Conservation (phyloP, 2,888 invertebrate genomes). For the Lumbricus terrestris region DNA sequence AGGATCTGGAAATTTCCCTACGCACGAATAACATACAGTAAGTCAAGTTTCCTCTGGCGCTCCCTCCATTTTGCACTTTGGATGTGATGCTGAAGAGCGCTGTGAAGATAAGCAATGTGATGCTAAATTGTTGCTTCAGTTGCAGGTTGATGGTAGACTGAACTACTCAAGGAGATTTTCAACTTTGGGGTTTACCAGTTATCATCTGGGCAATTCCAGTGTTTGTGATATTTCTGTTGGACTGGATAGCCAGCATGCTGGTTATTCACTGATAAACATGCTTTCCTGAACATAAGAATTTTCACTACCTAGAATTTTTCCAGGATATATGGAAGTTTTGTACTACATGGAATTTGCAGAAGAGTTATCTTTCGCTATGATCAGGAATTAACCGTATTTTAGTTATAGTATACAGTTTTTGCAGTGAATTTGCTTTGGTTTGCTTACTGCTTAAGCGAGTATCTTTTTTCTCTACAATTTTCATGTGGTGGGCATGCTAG, state of each 20-base stretch:
- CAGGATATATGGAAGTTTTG: not conserved
- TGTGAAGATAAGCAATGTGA: not conserved
- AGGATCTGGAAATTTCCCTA: conserved; percentile 96
- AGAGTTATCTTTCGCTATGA: not conserved
- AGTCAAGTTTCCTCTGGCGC: conserved; percentile 60
- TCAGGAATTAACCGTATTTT: not conserved
- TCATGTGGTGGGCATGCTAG: not conserved
- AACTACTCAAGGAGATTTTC: no score
- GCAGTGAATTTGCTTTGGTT: not conserved
- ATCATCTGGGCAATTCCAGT: not conserved
- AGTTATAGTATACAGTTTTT: not conserved
- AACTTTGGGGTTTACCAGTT: no score
- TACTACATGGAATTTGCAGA: not conserved
- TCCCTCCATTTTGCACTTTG: not conserved
- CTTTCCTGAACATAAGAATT: not conserved
- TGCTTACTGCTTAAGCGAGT: not conserved
- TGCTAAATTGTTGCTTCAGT: not conserved
- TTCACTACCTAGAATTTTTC: no score
- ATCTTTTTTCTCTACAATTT: not conserved
- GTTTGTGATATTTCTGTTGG: not conserved
- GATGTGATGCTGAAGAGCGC: not conserved
- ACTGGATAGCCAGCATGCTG: no score
- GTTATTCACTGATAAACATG: not conserved
- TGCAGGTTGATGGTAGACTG: not conserved
- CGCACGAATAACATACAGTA: conserved; percentile 98